These are phyloP conservation scores for Xestia xanthographa DNA, from an alignment of 2,888 invertebrate species.

Conservation along the genomic window DNA sequence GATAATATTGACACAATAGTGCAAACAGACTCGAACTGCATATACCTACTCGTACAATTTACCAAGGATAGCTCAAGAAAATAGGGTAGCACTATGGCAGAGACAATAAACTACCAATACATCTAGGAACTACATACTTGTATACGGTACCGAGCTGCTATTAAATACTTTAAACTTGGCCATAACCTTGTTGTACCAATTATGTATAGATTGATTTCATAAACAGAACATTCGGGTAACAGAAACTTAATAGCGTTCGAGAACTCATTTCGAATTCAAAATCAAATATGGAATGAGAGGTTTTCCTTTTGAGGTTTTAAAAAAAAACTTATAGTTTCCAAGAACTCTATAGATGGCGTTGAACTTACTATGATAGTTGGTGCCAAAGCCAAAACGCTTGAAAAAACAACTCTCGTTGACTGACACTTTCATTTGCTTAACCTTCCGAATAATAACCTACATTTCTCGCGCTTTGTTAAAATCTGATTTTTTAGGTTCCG, in stretches of 20 bases:
- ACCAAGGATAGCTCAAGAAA: slow-evolving; percentile 8
- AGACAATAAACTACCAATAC: slow-evolving; percentile 13
- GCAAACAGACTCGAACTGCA: slow-evolving; percentile 8
- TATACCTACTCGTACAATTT: slow-evolving; percentile 4
- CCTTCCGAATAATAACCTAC: too few species aligned
- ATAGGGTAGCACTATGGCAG: slow-evolving; percentile 1
- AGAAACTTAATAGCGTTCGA: slow-evolving; percentile 14
- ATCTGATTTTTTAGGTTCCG: too few species aligned
- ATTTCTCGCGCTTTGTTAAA: too few species aligned
- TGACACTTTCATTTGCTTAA: too few species aligned
- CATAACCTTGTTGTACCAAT: neutral
- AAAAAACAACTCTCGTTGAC: too few species aligned
- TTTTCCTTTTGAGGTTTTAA: too few species aligned
- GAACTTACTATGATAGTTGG: too few species aligned
- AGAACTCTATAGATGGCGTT: too few species aligned
- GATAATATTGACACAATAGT: slow-evolving; percentile 14
- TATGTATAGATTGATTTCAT: slow-evolving; percentile 8
- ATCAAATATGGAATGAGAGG: slow-evolving; percentile 21
- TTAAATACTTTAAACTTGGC: slow-evolving; percentile 6
- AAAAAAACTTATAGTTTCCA: too few species aligned
- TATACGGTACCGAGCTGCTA: neutral
- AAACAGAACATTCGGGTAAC: slow-evolving; percentile 1
- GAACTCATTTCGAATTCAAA: slow-evolving; percentile 38
- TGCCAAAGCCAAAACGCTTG: too few species aligned
- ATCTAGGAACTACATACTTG: neutral